Evolutionary conservation across 2,797 vertebrate species (phyloP).

Genomic region (Cyclopterus lumpus): DNA sequence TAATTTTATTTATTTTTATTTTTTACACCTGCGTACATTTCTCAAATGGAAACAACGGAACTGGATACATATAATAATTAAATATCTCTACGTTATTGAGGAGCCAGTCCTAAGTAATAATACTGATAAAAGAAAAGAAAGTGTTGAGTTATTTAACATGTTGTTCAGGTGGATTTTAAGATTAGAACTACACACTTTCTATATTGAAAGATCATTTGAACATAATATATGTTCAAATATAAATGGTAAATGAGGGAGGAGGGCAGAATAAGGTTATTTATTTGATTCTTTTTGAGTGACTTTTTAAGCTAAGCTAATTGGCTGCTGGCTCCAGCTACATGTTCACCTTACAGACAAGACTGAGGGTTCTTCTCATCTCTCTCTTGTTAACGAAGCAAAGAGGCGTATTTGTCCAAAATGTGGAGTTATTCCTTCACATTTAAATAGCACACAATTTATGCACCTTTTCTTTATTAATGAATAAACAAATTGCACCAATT

Average conservation of each 20-base stretch:
- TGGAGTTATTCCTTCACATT: neutral
- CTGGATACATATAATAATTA: slow-evolving; percentile 34
- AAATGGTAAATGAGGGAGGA: neutral
- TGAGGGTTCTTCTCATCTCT: too few species aligned
- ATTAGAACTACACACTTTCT: neutral
- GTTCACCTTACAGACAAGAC: neutral
- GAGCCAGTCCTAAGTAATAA: slow-evolving; percentile 26
- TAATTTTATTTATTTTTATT: neutral
- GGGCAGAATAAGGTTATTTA: neutral
- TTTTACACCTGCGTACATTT: neutral
- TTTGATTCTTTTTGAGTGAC: too few species aligned
- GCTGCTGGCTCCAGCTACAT: neutral
- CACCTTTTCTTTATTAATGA: neutral
- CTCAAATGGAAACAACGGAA: slow-evolving; percentile 39
- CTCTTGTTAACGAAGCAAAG: neutral
- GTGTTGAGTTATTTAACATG: neutral
- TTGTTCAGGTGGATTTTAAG: too few species aligned
- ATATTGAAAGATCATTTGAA: neutral
- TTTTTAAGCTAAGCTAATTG: neutral
- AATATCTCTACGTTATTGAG: slow-evolving; percentile 27
- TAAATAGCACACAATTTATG: neutral
- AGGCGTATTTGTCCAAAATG: neutral
- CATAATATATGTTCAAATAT: neutral
- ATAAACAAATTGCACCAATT: neutral
- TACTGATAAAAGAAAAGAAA: slow-evolving; percentile 5